A percentile compares a stretch with the other conserved stretches of the same genome.
Conservation (phyloP, 1,140 invertebrate species). For the Limonius californicus region DNA sequence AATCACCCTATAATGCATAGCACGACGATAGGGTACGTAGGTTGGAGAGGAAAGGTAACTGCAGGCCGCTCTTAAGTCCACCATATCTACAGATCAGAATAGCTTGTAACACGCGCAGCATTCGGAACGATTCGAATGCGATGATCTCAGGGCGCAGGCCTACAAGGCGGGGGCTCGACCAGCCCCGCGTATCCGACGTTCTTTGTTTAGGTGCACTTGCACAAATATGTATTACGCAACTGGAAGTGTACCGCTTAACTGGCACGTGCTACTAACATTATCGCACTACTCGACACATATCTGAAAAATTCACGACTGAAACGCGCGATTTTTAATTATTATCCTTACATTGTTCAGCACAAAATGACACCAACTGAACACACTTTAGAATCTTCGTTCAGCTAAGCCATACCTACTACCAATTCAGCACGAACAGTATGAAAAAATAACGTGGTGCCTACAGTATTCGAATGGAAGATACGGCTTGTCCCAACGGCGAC, state of each 20-base stretch:
- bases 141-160: slow-evolving; percentile 21
- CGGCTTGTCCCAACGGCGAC: neutral
- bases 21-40: slow-evolving; percentile 1
- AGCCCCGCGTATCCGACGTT: slow-evolving; percentile 27
- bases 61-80: neutral
- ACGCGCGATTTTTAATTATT: too few species aligned
- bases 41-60: neutral
- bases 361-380: too few species aligned
- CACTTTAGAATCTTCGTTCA: too few species aligned
- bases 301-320: too few species aligned
- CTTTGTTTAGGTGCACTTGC: slow-evolving; percentile 40
- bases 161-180: slow-evolving; percentile 20
- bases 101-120: neutral
- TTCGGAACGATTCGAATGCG: slow-evolving; percentile 18
- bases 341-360: too few species aligned
- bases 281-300: too few species aligned
- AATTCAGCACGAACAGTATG: too few species aligned
- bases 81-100: neutral
- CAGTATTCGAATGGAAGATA: too few species aligned
- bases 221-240: slow-evolving; percentile 36
- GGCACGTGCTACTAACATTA: neutral
- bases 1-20: slow-evolving; percentile 3
- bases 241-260: neutral
- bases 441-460: too few species aligned
- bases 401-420: too few species aligned